Conservation (phyloP, 2,113 vertebrate genomes). For the Antigone vipio region DNA sequence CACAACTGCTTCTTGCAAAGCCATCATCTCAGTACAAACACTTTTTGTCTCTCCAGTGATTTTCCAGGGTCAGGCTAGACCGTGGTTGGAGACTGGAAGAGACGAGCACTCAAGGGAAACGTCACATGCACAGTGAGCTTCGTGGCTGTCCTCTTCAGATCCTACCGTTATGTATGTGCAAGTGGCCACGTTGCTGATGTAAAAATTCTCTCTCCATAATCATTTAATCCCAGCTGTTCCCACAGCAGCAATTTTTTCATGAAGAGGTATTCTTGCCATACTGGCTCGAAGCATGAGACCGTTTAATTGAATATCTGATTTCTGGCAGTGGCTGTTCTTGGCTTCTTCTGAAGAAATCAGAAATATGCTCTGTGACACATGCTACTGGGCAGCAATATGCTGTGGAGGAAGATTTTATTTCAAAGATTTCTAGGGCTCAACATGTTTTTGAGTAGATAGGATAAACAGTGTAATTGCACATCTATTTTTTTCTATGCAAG, state of each 20-base stretch:
- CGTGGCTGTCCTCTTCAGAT: neutral
- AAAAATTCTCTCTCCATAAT: neutral
- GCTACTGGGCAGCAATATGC: constrained; percentile 7
- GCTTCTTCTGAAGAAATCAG: neutral
- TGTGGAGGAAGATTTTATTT: neutral
- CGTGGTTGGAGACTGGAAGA: neutral
- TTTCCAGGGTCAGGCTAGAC: neutral
- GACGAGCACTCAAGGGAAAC: neutral
- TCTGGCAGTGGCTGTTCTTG: neutral
- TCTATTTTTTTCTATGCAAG: neutral
- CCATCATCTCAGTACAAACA: neutral
- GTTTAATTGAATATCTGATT: constrained; percentile 15
- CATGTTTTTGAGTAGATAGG: neutral
- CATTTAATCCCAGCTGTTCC: neutral
- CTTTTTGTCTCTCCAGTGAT: neutral
- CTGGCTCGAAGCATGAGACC: neutral
- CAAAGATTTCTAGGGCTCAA: neutral
- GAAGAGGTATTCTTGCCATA: neutral
- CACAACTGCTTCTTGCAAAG: neutral
- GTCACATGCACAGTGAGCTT: neutral
- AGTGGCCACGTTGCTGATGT: neutral
- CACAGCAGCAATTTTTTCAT: neutral
- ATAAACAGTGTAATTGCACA: neutral
- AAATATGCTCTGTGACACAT: neutral
- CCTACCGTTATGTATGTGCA: neutral